These are phyloP conservation scores for Lethocerus indicus DNA, from an alignment of 1,140 invertebrate species.

Conservation along the genomic window DNA sequence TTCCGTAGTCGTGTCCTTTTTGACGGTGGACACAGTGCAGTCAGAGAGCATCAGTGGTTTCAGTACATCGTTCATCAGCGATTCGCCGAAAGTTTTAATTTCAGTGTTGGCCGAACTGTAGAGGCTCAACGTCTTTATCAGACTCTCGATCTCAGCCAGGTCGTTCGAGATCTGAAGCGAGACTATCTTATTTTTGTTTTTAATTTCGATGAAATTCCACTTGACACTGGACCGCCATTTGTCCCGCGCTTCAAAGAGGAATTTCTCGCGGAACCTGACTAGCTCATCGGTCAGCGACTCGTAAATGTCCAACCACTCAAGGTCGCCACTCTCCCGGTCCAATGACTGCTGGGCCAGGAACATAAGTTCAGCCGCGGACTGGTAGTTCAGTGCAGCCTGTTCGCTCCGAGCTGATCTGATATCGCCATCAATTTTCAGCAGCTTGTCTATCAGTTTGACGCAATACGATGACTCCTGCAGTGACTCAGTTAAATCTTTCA, in stretches of 20 bases:
- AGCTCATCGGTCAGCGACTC: not conserved
- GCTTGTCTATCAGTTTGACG: not conserved
- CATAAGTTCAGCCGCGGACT: conserved; percentile 5
- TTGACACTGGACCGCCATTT: conserved; percentile 5
- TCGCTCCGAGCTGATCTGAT: conserved; percentile 1
- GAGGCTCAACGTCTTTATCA: conserved; percentile 9
- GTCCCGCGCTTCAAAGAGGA: conserved; percentile 2
- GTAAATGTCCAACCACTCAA: conserved; percentile 9
- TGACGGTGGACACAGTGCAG: not conserved
- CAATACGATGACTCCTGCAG: not conserved
- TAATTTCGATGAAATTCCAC: conserved; percentile 2
- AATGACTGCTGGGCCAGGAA: not conserved
- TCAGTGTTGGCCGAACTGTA: conserved; percentile 7
- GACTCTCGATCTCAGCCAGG: conserved; percentile 4
- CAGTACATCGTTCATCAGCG: conserved; percentile 5
- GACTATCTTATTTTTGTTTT: not conserved
- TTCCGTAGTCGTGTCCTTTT: not conserved
- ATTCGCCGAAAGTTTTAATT: conserved; percentile 8
- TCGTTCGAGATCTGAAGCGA: not conserved
- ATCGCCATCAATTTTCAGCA: conserved; percentile 6
- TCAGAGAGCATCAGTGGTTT: conserved; percentile 9
- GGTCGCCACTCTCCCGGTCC: not conserved
- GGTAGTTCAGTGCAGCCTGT: not conserved
- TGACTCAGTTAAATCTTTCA: conserved; percentile 1
- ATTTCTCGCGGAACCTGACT: not conserved